Conservation (phyloP, 2,113 vertebrate species). For the Pachycephala philippinensis region DNA sequence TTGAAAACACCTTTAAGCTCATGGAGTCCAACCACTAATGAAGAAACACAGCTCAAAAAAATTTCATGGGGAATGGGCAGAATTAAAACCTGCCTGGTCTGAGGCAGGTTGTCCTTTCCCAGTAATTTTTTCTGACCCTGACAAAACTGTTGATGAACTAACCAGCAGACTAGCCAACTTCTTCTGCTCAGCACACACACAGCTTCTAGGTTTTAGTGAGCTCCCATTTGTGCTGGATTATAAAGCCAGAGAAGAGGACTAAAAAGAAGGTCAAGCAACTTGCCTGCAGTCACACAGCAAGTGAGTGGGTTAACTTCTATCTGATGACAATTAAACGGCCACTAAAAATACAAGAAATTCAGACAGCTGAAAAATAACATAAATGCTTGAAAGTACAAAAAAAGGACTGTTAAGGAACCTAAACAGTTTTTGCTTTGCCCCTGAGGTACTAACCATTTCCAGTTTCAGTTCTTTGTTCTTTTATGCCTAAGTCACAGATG, state of each 20-base stretch:
- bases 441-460: neutral
- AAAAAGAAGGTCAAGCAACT: conserved; percentile 46
- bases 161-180: neutral
- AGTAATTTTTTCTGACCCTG: neutral
- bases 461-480: neutral
- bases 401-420: neutral
- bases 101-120: neutral
- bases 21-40: fast-evolving
- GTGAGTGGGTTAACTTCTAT: neutral
- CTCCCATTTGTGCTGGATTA: conserved; percentile 12
- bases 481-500: neutral
- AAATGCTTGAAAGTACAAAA: neutral
- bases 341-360: conserved; percentile 9
- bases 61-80: fast-evolving
- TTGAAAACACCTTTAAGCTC: neutral
- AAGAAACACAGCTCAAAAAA: neutral
- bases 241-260: neutral
- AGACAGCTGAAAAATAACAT: neutral
- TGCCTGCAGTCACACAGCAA: conserved; percentile 11
- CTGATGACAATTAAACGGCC: neutral
- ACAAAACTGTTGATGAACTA: neutral
- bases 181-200: neutral
- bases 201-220: neutral
- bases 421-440: neutral
- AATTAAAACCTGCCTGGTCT: neutral